These are phyloP conservation scores for Takifugu rubripes DNA, from an alignment of 2,797 vertebrate species.

Conservation along the genomic window DNA sequence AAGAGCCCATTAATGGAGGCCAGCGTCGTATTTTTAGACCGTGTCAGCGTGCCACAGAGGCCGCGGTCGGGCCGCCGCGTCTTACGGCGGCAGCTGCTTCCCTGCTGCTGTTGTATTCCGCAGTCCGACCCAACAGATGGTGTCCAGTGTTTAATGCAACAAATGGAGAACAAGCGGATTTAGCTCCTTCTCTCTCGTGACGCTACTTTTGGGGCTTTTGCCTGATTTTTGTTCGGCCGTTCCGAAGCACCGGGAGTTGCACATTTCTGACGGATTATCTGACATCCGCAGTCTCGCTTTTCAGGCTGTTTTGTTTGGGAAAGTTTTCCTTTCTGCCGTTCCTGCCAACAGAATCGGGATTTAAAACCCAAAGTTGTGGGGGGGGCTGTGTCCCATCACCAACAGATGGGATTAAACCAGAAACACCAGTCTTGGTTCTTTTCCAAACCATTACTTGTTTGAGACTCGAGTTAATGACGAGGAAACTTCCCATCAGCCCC, in stretches of 20 bases:
- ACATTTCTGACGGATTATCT: slow-evolving; percentile 12
- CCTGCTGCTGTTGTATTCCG: slow-evolving; percentile 54
- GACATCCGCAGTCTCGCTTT: slow-evolving; percentile 1
- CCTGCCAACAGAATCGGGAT: not conserved
- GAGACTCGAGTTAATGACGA: too few species aligned
- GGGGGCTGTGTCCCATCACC: slow-evolving; percentile 14
- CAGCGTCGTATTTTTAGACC: slow-evolving; percentile 59
- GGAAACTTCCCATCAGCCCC: too few species aligned
- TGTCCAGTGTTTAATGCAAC: slow-evolving; percentile 71
- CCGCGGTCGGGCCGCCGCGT: slow-evolving; percentile 50
- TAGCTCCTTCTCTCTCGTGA: slow-evolving; percentile 49
- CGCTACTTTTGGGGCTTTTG: slow-evolving; percentile 51
- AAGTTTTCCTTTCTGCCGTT: not conserved
- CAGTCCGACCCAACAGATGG: slow-evolving; percentile 72
- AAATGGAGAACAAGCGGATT: slow-evolving; percentile 75
- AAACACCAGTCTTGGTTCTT: too few species aligned
- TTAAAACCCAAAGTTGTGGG: slow-evolving; percentile 12
- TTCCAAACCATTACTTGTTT: too few species aligned
- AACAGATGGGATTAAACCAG: slow-evolving; percentile 22
- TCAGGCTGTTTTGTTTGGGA: not conserved
- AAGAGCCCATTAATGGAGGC: slow-evolving; percentile 55
- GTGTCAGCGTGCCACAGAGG: slow-evolving; percentile 36
- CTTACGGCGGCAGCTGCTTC: slow-evolving; percentile 66
- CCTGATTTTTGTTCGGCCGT: slow-evolving; percentile 36
- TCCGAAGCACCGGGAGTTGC: slow-evolving; percentile 30